Conservation (phyloP, 2,113 vertebrate genomes). For the Labeo catla region DNA sequence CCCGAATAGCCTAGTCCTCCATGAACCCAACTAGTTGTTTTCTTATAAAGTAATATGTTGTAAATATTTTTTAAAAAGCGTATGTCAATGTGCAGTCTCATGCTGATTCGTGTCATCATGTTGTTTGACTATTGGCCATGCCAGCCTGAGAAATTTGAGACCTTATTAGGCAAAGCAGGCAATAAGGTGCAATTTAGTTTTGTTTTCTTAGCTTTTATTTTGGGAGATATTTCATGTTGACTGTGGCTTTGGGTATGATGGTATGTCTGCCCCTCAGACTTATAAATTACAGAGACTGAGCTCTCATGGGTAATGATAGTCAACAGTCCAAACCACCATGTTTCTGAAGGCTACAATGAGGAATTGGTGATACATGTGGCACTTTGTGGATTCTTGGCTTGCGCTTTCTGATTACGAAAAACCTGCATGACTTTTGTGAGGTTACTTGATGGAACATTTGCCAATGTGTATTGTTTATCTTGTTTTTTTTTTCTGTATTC, state of each 20-base stretch:
- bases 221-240: constrained; percentile 6
- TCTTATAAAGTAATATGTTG: background rate
- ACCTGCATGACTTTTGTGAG: background rate
- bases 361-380: background rate
- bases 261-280: constrained; percentile 48
- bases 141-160: background rate
- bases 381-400: background rate
- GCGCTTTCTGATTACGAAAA: background rate
- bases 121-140: background rate
- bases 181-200: constrained; percentile 6
- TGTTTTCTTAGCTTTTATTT: constrained; percentile 20
- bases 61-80: background rate
- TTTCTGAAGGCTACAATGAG: background rate
- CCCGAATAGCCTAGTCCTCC: background rate
- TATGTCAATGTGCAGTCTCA: background rate
- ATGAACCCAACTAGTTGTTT: background rate
- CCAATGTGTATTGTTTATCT: background rate
- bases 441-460: background rate
- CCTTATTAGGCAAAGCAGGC: background rate
- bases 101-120: background rate
- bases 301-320: constrained; percentile 39
- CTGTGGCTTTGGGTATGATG: constrained; percentile 22
- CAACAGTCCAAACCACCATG: constrained; percentile 16
- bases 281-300: constrained; percentile 49
- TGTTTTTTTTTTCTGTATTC: background rate